Evolutionary conservation across 2,113 vertebrate genomes (phyloP), one percentile per base, ranked within the genome.

Genomic region (Caloenas nicobarica): DNA sequence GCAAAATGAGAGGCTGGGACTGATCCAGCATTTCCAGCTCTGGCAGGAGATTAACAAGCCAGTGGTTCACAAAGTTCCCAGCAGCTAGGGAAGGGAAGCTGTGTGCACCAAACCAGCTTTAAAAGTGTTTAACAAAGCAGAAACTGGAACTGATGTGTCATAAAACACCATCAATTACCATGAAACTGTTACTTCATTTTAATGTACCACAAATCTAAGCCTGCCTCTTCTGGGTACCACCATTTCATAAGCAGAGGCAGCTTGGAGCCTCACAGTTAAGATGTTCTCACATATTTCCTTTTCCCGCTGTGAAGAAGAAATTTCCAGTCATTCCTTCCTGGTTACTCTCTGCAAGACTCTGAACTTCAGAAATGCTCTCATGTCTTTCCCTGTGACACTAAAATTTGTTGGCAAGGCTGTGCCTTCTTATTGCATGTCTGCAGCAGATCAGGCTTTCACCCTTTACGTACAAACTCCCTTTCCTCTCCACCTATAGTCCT

Each of bases 61-160:
- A 53, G 36, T 6, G 51, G 33, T 40, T 93, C 81, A 74, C 79
- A 74, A 14, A 86, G 42, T 21, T 95, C 72, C 88, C 70, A 82
- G 77, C 17, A 72, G 81, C 61, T 84, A 56, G n/a, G n/a, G 65
- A 95, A 82, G 24, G 42, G 73, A 88, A 92, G 36, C 46, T 70
- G 65, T 58, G 48, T 38, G n/a, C 89, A 91, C 38, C 61, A 66
- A 65, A 77, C 66, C 42, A 91, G 70, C 65, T 95, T 95, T 88
- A 76, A 88, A 96, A 96, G 78, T 64, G 74, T 95, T 96, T 95
- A 97, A 97, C 84, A 96, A 97, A 89, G 91, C 95, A 97, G 96
- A 98, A 98, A 97, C 77, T 87, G 88, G 86, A 97, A 97, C 34
- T 84, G 94, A 97, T 97, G 73, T 77, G 65, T 87, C 94, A 96